phyloP scores from a whole-genome alignment of 2,888 invertebrate genomes.

The Euzophera pinguis region DNA sequence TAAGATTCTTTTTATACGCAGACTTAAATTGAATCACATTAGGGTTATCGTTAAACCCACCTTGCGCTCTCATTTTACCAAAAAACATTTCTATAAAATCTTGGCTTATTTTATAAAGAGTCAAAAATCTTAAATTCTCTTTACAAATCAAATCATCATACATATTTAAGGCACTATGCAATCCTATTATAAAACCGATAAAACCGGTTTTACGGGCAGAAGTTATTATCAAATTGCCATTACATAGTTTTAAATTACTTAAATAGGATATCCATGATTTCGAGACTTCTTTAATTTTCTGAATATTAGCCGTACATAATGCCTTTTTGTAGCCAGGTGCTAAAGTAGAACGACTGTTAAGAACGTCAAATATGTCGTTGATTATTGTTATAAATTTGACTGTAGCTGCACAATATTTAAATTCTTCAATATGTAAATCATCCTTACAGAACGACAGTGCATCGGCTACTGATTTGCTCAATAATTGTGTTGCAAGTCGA shows the following conservation, averaged over 20 bases:
- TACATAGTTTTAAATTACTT: constrained; percentile 3
- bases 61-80: constrained; percentile 1
- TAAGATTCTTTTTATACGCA: too few relatives aligned
- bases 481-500: neutral
- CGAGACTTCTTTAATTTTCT: too few relatives aligned
- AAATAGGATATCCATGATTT: neutral
- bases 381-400: neutral
- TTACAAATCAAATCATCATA: constrained; percentile 7
- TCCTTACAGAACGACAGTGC: too few relatives aligned
- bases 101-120: constrained; percentile 8
- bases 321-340: too few relatives aligned
- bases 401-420: neutral
- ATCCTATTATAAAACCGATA: constrained; percentile 2
- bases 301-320: too few relatives aligned
- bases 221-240: neutral
- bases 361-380: too few relatives aligned
- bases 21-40: neutral
- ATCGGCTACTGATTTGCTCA: constrained; percentile 1
- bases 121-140: constrained; percentile 6
- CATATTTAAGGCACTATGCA: constrained; percentile 11
- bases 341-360: too few relatives aligned
- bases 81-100: constrained; percentile 8
- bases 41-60: constrained; percentile 8
- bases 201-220: constrained; percentile 9
- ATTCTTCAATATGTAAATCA: too few relatives aligned